Evolutionary conservation across 2,888 invertebrate genomes (phyloP), one percentile per base, ranked within the genome.

Genomic region (Cephus rjabovi): DNA sequence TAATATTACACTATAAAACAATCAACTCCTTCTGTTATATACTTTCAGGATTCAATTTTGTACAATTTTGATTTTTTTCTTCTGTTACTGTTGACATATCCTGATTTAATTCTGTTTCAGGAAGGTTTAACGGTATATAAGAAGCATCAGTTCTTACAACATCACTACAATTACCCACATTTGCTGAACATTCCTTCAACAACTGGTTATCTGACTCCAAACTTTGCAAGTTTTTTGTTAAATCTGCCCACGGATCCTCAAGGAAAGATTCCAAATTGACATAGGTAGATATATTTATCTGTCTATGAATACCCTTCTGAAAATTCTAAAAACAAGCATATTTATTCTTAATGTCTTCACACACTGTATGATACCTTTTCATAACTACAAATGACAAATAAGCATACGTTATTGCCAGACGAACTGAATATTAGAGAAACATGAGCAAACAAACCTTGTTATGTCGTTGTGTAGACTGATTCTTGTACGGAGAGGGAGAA

Each of bases 201-300:
- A 23, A 56, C 23, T 56, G 56, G 56, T 56, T 56, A 56, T 56
- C 23, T 56, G 56, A 56, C 56, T 56, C 56, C 56, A 56, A 56
- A 56, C 23, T 23, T 56, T 9, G 56, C 9, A 56, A 56, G 23
- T 56, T 56, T 23, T 56, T 56, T 56, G 56, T 34, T 76, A 89
- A 83, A 69, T 87, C 82, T n/a, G 83, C 81, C 90, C 90, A 90
- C 6, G 90, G 90, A 82, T 90, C 89, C 77, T 89, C 89, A 34
- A 89, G 82, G 37, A 87, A 85, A 12, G 86, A 87, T 77, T 78
- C 78, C 11, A 87, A 77, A 81, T 90, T 83, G 74, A 90, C 34
- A 69, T 88, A 90, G 6, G 74, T 76, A 4, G 87, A 85, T 83
- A 90, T 85, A 71, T 88, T 80, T 30, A 81, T 9, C 11, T 82